Base-by-base conservation (phyloP, 2,888 invertebrate genomes). In the Acleris emargana region DNA sequence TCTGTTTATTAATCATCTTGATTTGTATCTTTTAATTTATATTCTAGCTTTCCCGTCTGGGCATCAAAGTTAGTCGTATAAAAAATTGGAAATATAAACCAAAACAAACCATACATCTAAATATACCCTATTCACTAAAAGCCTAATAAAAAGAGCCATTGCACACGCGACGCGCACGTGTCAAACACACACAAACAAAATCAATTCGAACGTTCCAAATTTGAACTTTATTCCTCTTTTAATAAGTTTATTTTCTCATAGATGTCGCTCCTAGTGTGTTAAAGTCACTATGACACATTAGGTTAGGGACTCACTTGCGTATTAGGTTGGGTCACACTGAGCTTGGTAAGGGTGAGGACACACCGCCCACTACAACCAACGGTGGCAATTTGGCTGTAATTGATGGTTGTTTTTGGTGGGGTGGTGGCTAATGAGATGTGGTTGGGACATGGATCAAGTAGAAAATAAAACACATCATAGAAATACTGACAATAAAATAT, bases 111-210 rank as follows among this genome's bases (percentile, higher is more conserved):
- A 54, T 54, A 38, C n/a, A 25, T 55, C 25, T 50, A 42, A 45
- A 45, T 32, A 63, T 72, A 74, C 78, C 77, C 42, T 76, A 72
- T 73, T 61, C 68, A 72, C 75, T 80, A 82, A 82, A 84, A 83
- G 78, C 79, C 73, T 76, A 76, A 79, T 80, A 77, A 82, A 81
- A 79, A 82, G 79, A 81, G 80, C 76, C 74, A 76, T 72, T 79
- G 72, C 81, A 76, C 89, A 89, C 91, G 88, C 83, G 88, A 68
- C 84, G 62, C 62, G 64, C 87, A 84, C 89, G 88, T 85, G 88
- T 70, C 78, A 72, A 71, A 72, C 67, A 17, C 45, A 17, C n/a
- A 38, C 38, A 38, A 38, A 38, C 38, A 38, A 38, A 13, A 38
- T 3, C 38, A 38, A 13, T 13, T 38, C 38, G 1, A 38, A 4